Percentiles rank a stretch among this genome's conserved stretches.
phyloP scores from a whole-genome alignment of 2,888 invertebrate species.

The Trachelus tabidus region DNA sequence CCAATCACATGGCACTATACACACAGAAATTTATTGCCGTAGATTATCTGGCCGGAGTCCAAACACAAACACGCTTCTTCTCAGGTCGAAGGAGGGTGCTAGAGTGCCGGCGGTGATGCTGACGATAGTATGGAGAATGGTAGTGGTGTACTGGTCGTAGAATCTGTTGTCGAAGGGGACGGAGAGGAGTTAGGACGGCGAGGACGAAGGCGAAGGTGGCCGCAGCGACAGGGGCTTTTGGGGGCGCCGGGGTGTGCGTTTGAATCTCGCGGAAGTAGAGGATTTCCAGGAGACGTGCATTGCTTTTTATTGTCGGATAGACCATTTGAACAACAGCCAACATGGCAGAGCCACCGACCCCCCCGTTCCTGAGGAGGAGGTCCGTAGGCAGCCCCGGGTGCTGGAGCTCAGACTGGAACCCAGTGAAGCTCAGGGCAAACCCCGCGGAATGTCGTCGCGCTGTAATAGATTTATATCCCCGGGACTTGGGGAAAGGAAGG shows the following conservation, averaged over 20 bases:
- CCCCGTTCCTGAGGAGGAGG: background rate
- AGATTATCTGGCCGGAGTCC: conserved; percentile 63
- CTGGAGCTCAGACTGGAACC: background rate
- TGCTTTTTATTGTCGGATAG: conserved; percentile 60
- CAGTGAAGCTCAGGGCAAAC: background rate
- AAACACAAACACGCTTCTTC: conserved; percentile 63
- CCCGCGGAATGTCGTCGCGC: conserved; percentile 39
- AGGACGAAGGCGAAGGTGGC: conserved; percentile 26
- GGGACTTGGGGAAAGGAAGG: conserved; percentile 28
- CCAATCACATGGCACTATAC: conserved; percentile 61
- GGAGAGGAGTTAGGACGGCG: conserved; percentile 17
- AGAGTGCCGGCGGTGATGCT: conserved; percentile 15
- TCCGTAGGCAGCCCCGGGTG: background rate
- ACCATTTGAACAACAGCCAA: conserved; percentile 64
- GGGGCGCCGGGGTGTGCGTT: conserved; percentile 40
- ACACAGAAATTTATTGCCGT: conserved; percentile 63
- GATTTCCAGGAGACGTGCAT: conserved; percentile 57
- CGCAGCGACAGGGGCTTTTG: conserved; percentile 25
- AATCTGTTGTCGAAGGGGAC: conserved; percentile 8
- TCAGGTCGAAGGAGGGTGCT: background rate
- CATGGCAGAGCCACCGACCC: conserved; percentile 41
- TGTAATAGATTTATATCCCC: conserved; percentile 57
- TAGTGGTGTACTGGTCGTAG: background rate
- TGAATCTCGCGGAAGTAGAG: conserved; percentile 55
- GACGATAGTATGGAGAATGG: conserved; percentile 7